A percentile compares a stretch with the other conserved stretches of the same genome.
phyloP scores from a whole-genome alignment of 1,140 invertebrate genomes.

The Brachionus manjavacas region DNA sequence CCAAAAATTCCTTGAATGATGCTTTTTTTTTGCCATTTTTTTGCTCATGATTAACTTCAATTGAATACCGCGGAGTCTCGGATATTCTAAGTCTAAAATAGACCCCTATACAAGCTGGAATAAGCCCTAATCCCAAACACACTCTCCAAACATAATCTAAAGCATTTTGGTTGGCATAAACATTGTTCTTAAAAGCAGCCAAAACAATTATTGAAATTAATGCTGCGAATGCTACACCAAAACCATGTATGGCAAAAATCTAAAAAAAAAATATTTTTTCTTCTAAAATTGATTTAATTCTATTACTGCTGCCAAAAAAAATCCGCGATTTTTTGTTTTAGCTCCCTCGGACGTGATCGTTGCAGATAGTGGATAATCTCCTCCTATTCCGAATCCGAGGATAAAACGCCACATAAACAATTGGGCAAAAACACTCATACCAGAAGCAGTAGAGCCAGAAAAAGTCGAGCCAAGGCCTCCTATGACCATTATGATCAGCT shows the following conservation, averaged over 20 bases:
- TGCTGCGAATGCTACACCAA: not conserved
- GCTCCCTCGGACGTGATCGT: slow-evolving; percentile 8
- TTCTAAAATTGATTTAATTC: too few relatives aligned
- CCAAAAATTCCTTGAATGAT: slow-evolving; percentile 1
- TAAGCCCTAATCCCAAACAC: not conserved
- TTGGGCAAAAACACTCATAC: not conserved
- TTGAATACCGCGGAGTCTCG: slow-evolving; percentile 12
- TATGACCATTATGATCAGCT: slow-evolving; percentile 2
- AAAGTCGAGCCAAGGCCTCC: not conserved
- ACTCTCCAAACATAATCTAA: slow-evolving; percentile 37
- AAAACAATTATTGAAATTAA: slow-evolving; percentile 19
- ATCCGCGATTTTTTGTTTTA: not conserved
- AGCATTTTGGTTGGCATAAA: slow-evolving; percentile 6
- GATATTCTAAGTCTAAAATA: slow-evolving; percentile 28
- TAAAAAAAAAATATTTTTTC: too few relatives aligned
- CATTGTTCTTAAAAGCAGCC: not conserved
- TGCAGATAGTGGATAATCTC: slow-evolving; percentile 42
- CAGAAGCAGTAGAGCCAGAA: not conserved
- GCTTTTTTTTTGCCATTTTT: not conserved
- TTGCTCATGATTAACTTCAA: not conserved
- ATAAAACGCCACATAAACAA: slow-evolving; percentile 15
- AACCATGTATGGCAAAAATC: slow-evolving; percentile 37
- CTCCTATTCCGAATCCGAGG: slow-evolving; percentile 40
- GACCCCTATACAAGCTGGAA: not conserved
- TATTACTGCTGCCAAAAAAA: slow-evolving; percentile 23